These are phyloP conservation scores for Macrophya annulata DNA, from an alignment of 2,888 invertebrate genomes.

Conservation along the genomic window DNA sequence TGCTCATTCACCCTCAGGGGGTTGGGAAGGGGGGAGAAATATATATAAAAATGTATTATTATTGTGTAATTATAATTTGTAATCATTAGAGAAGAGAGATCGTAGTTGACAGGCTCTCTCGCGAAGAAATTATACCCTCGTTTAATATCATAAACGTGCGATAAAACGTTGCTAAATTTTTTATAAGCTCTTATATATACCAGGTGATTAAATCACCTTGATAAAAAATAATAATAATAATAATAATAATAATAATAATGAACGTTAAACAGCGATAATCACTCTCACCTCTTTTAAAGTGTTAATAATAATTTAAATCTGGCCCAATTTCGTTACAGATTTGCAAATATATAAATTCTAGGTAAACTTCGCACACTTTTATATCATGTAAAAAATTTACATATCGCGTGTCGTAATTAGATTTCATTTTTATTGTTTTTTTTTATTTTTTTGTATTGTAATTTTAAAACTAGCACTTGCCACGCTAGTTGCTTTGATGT, in stretches of 20 bases:
- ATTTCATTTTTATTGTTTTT: background rate
- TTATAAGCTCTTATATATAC: background rate
- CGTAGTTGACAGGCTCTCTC: background rate
- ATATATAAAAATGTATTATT: slow-evolving; percentile 19
- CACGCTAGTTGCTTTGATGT: slow-evolving; percentile 11
- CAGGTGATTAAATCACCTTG: slow-evolving; percentile 5
- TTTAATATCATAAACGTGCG: background rate
- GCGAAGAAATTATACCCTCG: background rate
- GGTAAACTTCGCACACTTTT: background rate
- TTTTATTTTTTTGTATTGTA: background rate
- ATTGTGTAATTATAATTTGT: slow-evolving; percentile 26
- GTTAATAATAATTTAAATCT: background rate
- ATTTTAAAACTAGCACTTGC: background rate
- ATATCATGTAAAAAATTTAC: background rate
- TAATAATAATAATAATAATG: background rate
- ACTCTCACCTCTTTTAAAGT: background rate
- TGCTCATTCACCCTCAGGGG: background rate
- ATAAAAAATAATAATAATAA: background rate
- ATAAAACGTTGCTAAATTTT: slow-evolving; percentile 28
- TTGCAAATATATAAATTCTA: background rate
- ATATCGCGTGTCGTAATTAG: slow-evolving; percentile 12
- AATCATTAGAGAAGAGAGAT: slow-evolving; percentile 7
- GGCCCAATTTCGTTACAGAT: background rate
- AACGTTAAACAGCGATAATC: background rate
- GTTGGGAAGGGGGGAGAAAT: too few species aligned